Evolutionary conservation across 2,797 vertebrate genomes (phyloP), one percentile per base, ranked within the genome.

Genomic region (Gallirallus australis): DNA sequence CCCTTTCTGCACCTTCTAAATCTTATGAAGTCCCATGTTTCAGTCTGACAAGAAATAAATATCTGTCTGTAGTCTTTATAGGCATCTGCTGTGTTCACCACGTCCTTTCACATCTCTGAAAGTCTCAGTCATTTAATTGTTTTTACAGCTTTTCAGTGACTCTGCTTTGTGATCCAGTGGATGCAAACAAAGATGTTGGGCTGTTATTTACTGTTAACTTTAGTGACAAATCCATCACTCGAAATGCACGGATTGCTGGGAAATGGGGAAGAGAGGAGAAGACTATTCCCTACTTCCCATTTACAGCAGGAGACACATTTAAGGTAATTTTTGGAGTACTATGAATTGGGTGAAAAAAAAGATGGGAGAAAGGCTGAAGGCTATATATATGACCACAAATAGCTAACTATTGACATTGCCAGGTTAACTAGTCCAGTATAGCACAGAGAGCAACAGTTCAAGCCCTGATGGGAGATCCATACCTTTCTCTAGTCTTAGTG

Each of bases 201-300:
- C 95, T 99, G 48, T 98, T 99, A 93, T 82, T 99, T 47, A 98
- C 98, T 65, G 98, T 99, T 95, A 99, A 96, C 96, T 99, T 99
- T 78, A 85, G 54, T 79, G 98, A 99, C 16, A 99, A 98, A 94
- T 98, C 98, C 5, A 97, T 99, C 85, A 97, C 98, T 18, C 98
- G 99, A 48, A 99, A 99, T 63, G 98, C 99, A 66, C 97, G 98
- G n/a, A 95, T 99, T 97, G 98, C 97, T 7, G 99, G 99, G 17
- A 98, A 98, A 94, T 99, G 99, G 99, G 99, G 99, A 45, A 88
- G 97, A 21, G 97, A 98, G 61, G 99, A 99, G 97, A 99, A 98
- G 12, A 98, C 97, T 11, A 97, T 99, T 73, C 98, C 99, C 56
- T 99, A 98, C 95, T 99, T 99, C 68, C 99, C 99, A 21, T 99